These are phyloP conservation scores for Microtus californicus DNA, from an alignment of 2,797 vertebrate species.

Conservation along the genomic window DNA sequence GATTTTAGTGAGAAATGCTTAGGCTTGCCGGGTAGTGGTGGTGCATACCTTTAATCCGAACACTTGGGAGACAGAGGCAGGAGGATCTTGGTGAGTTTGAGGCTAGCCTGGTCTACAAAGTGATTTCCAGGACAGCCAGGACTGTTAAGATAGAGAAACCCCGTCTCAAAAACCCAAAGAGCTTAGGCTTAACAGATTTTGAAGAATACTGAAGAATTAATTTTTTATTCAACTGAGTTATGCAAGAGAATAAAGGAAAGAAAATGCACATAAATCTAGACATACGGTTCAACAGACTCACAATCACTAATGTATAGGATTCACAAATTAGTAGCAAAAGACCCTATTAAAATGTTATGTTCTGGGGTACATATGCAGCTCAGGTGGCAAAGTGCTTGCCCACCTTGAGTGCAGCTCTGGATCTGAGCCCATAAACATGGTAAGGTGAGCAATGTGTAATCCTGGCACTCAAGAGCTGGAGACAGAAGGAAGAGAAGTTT, in stretches of 20 bases:
- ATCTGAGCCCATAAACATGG: background rate
- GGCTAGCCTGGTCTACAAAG: too few species aligned
- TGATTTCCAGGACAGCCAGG: too few species aligned
- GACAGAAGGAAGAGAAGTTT: background rate
- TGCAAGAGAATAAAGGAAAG: conserved; percentile 21
- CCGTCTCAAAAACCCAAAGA: background rate
- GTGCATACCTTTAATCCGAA: too few species aligned
- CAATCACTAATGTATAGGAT: background rate
- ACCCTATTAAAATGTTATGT: background rate
- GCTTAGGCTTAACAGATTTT: conserved; percentile 20
- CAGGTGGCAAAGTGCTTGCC: background rate
- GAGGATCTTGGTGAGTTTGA: too few species aligned
- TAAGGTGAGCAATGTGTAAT: background rate
- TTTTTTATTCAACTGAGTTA: conserved; percentile 19
- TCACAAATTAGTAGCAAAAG: background rate
- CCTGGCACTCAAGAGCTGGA: background rate
- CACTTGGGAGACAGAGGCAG: too few species aligned
- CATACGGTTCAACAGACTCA: background rate
- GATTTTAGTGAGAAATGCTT: conserved; percentile 25
- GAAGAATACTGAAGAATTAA: background rate
- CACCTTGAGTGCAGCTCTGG: background rate
- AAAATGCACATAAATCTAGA: conserved; percentile 28
- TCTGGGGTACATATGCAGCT: background rate
- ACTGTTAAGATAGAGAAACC: too few species aligned
- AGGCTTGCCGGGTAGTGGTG: background rate